Evolutionary conservation across 2,888 invertebrate genomes (phyloP), one percentile per base, ranked within the genome.

Genomic region (Aleiodes leptofemur): DNA sequence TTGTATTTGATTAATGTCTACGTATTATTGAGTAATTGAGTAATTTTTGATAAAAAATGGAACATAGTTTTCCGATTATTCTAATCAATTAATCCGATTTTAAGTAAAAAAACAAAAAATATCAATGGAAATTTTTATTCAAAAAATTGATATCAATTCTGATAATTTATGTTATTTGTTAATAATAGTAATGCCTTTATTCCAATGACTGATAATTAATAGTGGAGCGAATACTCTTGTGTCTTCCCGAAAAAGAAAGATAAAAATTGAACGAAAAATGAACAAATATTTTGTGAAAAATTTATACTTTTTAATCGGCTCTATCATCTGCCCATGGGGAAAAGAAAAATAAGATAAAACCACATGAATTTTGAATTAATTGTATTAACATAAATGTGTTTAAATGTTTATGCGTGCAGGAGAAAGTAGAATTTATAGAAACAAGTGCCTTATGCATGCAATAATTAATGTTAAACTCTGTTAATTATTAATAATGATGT

Each of bases 191-290:
- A 34, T 59, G 59, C 34, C 59, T 53, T 55, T 53, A 43, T 43
- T 53, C 34, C 55, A 66, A 55, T 66, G 72, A 72, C 66, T 72
- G 72, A 72, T 56, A 53, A 48, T 53, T 72, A 38, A 66, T 72
- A 48, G 48, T 51, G 3, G 16, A 55, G 14, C 23, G 34, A 43
- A 61, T 16, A 72, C 31, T 64, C 51, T 51, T 51, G 43, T 34
- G 71, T 72, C 72, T 72, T 72, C 72, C 61, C 61, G 16, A 23
- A 34, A 53, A 50, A 69, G 7, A 29, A 6, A 4, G 34, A 6
- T 2, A 43, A 43, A 43, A 1, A n/a, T n/a, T n/a, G 6, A 23
- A 4, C 31, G 31, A 6, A 34, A 43, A 43, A 43, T 43, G 43
- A 43, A 43, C 43, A 43, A 43, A 43, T 43, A 43, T 43, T 43